Percentiles rank a stretch among this genome's conserved stretches.
phyloP scores from a whole-genome alignment of 2,797 vertebrate genomes.

The Octomys mimax region DNA sequence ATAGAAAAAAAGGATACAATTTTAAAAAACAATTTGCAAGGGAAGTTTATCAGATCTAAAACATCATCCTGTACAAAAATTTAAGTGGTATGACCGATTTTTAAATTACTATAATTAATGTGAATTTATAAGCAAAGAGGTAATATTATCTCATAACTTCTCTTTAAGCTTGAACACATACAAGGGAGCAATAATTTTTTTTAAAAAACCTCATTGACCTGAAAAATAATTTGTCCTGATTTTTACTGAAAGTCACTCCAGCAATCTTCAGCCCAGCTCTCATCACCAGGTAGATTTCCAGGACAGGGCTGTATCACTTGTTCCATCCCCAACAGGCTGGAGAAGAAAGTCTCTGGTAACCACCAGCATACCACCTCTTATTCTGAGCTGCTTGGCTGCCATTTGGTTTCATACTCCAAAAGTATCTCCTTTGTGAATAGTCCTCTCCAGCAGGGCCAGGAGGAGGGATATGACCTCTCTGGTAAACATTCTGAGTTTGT shows the following conservation, averaged over 20 bases:
- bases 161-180: conserved; percentile 35
- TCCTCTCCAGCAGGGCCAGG: conserved; percentile 74
- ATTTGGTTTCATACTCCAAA: conserved; percentile 70
- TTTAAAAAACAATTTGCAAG: conserved; percentile 59
- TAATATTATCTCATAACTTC: conserved; percentile 63
- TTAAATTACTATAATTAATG: conserved; percentile 12
- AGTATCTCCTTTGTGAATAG: conserved; percentile 70
- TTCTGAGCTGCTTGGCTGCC: conserved; percentile 22
- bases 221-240: conserved; percentile 54
- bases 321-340: conserved; percentile 57
- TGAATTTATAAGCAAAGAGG: conserved; percentile 22
- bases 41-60: conserved; percentile 55
- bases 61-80: conserved; percentile 63
- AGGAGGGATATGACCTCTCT: conserved; percentile 60
- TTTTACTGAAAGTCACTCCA: conserved; percentile 54
- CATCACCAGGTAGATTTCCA: background rate
- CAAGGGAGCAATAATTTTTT: conserved; percentile 53
- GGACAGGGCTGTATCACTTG: conserved; percentile 28
- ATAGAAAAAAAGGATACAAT: background rate
- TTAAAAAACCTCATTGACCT: conserved; percentile 49
- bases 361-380: conserved; percentile 25
- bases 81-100: conserved; percentile 46
- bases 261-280: conserved; percentile 46
- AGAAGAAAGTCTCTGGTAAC: conserved; percentile 52
- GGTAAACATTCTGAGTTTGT: conserved; percentile 57